Evolutionary conservation across 1,140 invertebrate species (phyloP).

Genomic region (Drosophila rhopaloa): DNA sequence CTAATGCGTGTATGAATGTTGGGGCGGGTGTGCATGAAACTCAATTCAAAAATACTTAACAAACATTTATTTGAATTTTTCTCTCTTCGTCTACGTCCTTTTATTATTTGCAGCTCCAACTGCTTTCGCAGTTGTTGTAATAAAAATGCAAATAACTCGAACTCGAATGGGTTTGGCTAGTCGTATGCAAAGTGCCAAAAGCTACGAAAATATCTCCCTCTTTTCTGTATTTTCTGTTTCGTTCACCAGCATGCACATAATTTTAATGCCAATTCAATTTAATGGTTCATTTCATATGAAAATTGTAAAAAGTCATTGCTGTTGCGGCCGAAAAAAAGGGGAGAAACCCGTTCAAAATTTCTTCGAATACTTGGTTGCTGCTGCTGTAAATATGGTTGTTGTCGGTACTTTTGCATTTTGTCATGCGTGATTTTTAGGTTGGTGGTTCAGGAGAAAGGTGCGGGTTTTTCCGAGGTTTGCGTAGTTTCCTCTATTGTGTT

Average conservation of each 20-base stretch:
- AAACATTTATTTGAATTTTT: slow-evolving; percentile 81
- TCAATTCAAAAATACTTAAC: slow-evolving; percentile 83
- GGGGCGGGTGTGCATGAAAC: slow-evolving; percentile 55
- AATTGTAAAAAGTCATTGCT: slow-evolving; percentile 83
- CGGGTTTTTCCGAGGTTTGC: slow-evolving; percentile 10
- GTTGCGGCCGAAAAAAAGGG: slow-evolving; percentile 66
- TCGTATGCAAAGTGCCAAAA: slow-evolving; percentile 81
- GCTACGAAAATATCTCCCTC: slow-evolving; percentile 32
- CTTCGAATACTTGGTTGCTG: slow-evolving; percentile 34
- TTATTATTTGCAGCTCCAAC: slow-evolving; percentile 38
- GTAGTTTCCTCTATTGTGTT: slow-evolving; percentile 59
- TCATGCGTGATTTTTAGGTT: slow-evolving; percentile 76
- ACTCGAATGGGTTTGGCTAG: slow-evolving; percentile 62
- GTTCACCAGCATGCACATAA: slow-evolving; percentile 65
- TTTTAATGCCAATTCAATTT: slow-evolving; percentile 84
- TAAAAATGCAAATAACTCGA: slow-evolving; percentile 81
- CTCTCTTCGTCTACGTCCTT: slow-evolving; percentile 18
- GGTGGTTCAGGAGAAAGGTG: slow-evolving; percentile 5
- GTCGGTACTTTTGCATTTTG: slow-evolving; percentile 74
- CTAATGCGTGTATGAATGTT: slow-evolving; percentile 52
- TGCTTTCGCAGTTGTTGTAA: slow-evolving; percentile 75
- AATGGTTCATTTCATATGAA: slow-evolving; percentile 83
- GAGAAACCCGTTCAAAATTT: slow-evolving; percentile 33
- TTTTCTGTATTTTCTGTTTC: slow-evolving; percentile 20
- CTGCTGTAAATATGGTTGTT: slow-evolving; percentile 19